phyloP scores from a whole-genome alignment of 2,888 invertebrate genomes.

The Nomada fabriciana region DNA sequence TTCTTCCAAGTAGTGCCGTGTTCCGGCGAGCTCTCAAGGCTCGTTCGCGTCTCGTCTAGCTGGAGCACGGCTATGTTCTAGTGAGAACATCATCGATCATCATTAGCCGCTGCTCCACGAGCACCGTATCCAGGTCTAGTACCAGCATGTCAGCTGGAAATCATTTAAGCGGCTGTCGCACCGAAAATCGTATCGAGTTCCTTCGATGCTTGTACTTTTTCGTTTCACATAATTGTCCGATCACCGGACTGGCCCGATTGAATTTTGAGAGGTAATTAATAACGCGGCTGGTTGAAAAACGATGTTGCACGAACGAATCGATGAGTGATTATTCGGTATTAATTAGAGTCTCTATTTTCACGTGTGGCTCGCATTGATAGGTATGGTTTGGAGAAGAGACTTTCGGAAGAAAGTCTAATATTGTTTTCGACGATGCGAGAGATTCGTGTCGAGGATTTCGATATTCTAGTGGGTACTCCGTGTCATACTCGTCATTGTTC shows the following conservation, averaged over 20 bases:
- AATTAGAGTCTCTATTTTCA: too few relatives aligned
- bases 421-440: too few relatives aligned
- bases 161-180: constrained; percentile 55
- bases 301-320: constrained; percentile 5
- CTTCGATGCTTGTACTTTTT: not conserved
- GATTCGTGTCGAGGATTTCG: too few relatives aligned
- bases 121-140: constrained; percentile 26
- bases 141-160: constrained; percentile 32
- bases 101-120: constrained; percentile 70
- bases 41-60: constrained; percentile 48
- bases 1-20: constrained; percentile 50
- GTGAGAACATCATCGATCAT: constrained; percentile 76
- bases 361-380: not conserved
- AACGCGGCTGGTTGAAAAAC: constrained; percentile 3
- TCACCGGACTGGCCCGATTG: constrained; percentile 19
- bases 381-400: not conserved
- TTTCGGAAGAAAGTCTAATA: too few relatives aligned
- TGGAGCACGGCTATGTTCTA: constrained; percentile 55
- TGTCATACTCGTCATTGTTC: too few relatives aligned
- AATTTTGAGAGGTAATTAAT: constrained; percentile 20
- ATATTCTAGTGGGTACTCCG: too few relatives aligned
- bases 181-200: constrained; percentile 38
- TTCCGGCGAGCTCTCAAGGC: constrained; percentile 35
- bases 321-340: constrained; percentile 10
- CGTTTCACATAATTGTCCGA: constrained; percentile 3